Evolutionary conservation across 2,797 vertebrate species (phyloP), one percentile per base, ranked within the genome.

Genomic region (Atherinosoma microstoma): DNA sequence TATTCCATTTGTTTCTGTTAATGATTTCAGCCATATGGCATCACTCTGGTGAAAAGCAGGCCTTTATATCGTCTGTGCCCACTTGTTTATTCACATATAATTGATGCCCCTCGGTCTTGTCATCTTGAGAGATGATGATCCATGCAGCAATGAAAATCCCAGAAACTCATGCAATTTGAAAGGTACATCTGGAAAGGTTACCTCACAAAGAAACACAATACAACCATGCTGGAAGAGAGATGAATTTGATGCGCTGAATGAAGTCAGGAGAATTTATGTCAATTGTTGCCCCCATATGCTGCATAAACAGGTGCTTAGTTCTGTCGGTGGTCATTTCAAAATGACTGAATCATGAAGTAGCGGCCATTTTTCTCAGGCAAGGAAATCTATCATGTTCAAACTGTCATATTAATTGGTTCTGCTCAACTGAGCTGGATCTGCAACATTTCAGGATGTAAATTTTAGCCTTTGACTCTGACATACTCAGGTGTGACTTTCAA

Each of bases 321-420:
- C 86, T 73, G 73, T 86, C 79, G 56, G 54, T 54, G 72, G 76
- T 81, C 78, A 90, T 76, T 64, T 69, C 69, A 84, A 82, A 84
- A 75, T 75, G 88, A 87, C 67, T 66, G 58, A 70, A 89, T 78
- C 54, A 65, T 66, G 71, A 78, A 86, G 76, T 63, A 57, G 70
- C 40, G 30, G 57, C 27, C 82, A 61, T 82, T 88, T 87, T 84
- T 83, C 74, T 75, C 63, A 54, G 65, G 81, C 82, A 73, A 85
- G 85, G 82, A 87, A 90, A 94, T 91, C 87, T 89, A 91, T 94
- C 92, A 92, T 89, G 89, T 93, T 90, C 86, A 92, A 90, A 91
- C 87, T 92, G 92, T 93, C 91, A 90, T 83, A 90, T 94, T 94
- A 95, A 94, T 95, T 93, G 83, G 94, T 94, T 94, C 90, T 92